Percentiles rank a stretch among this genome's conserved stretches.
Evolutionary conservation across 2,113 vertebrate genomes (phyloP).

Genomic region (Pao palembangensis): DNA sequence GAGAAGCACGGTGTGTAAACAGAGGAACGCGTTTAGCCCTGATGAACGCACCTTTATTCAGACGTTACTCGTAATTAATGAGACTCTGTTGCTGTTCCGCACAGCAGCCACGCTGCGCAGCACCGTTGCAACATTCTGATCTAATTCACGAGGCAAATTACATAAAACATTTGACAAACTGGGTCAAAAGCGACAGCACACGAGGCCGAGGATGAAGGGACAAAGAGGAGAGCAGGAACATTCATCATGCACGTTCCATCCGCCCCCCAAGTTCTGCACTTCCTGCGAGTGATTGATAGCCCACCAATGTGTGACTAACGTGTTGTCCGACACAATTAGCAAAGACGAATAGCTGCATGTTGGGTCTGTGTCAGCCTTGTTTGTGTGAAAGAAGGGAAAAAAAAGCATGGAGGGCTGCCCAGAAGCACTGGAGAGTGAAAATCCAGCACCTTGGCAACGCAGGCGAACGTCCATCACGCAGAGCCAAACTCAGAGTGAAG

Average conservation of each 20-base stretch:
- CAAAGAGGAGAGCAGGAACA: constrained; percentile 22
- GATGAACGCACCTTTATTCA: not conserved
- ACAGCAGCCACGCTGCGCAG: constrained; percentile 1
- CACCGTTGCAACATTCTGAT: not conserved
- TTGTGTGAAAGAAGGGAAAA: constrained; percentile 22
- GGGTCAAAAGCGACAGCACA: too few species aligned
- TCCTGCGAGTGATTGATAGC: constrained; percentile 63
- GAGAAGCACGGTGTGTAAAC: constrained; percentile 9
- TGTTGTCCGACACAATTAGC: constrained; percentile 68
- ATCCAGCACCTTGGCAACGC: constrained; percentile 30
- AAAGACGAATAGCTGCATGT: constrained; percentile 57
- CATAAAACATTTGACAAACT: too few species aligned
- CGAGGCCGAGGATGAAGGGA: not conserved
- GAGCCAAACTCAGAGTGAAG: constrained; percentile 52
- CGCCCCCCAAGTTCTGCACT: constrained; percentile 42
- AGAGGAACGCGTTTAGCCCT: constrained; percentile 2
- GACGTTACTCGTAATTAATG: not conserved
- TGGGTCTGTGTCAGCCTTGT: constrained; percentile 46
- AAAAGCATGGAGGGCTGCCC: constrained; percentile 27
- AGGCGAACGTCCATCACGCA: constrained; percentile 14
- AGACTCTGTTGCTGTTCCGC: not conserved
- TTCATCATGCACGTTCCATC: constrained; percentile 47
- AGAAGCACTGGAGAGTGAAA: constrained; percentile 39
- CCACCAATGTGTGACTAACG: constrained; percentile 65
- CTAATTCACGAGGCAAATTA: not conserved